phyloP scores from a whole-genome alignment of 2,888 invertebrate genomes.

The Napeogenes inachia region DNA sequence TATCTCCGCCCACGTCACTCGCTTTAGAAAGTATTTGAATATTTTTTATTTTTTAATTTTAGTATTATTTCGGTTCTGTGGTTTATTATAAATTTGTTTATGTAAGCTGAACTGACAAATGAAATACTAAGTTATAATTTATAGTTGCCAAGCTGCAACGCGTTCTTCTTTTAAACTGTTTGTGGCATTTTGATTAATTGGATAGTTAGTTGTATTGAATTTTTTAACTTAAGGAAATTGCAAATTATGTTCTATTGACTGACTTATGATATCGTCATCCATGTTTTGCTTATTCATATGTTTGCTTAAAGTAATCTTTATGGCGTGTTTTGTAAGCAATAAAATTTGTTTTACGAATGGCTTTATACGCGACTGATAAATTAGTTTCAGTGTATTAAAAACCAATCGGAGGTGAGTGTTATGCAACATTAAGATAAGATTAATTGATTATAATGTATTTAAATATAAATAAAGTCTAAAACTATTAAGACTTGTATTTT shows the following conservation, averaged over 20 bases:
- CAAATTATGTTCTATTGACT: too few species aligned
- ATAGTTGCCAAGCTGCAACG: conserved; percentile 28
- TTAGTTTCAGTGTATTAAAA: conserved; percentile 35
- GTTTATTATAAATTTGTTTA: conserved; percentile 2
- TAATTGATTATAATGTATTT: too few species aligned
- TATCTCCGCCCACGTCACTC: neutral
- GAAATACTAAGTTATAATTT: conserved; percentile 29
- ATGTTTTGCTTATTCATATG: neutral
- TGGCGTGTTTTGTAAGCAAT: conserved; percentile 9
- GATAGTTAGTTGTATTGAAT: conserved; percentile 16
- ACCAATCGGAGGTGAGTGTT: conserved; percentile 26
- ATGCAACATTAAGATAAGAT: conserved; percentile 10
- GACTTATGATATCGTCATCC: too few species aligned
- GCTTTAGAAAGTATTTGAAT: conserved; percentile 1
- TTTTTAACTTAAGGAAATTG: too few species aligned
- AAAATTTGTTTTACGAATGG: neutral
- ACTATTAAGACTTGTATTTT: too few species aligned
- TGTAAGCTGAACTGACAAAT: conserved; percentile 17
- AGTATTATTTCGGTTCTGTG: neutral
- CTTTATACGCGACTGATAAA: conserved; percentile 35
- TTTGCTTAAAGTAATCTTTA: conserved; percentile 8
- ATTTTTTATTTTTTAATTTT: neutral
- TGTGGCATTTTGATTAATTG: conserved; percentile 43
- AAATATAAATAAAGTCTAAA: too few species aligned
- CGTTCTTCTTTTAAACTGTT: conserved; percentile 35